These are phyloP conservation scores for Chrysopilus asiliformis DNA, from an alignment of 2,888 invertebrate species.

Conservation along the genomic window DNA sequence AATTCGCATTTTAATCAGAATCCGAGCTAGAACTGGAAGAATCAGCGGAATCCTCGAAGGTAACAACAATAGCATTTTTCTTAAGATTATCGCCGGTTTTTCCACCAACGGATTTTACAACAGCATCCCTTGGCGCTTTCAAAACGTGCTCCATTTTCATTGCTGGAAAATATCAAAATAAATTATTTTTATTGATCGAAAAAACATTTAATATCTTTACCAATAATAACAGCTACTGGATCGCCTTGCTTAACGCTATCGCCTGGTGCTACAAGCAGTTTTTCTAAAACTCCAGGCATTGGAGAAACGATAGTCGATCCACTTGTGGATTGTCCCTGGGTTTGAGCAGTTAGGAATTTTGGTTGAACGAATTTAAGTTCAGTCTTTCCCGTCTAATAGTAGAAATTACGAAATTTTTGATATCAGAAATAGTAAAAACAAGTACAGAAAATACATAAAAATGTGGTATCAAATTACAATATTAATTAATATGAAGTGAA, in stretches of 20 bases:
- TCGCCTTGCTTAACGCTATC: slow-evolving; percentile 77
- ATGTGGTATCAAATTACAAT: too few species aligned
- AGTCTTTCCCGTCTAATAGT: slow-evolving; percentile 50
- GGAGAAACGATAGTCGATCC: slow-evolving; percentile 65
- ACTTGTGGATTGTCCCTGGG: slow-evolving; percentile 28
- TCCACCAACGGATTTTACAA: slow-evolving; percentile 55
- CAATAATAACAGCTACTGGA: slow-evolving; percentile 78
- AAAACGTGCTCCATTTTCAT: slow-evolving; percentile 99
- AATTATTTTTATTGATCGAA: neutral
- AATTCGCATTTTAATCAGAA: too few species aligned
- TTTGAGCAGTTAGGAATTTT: slow-evolving; percentile 40
- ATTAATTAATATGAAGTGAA: too few species aligned
- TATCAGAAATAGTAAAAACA: too few species aligned
- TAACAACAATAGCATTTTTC: slow-evolving; percentile 54
- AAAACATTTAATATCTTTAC: slow-evolving; percentile 15
- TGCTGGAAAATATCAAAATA: slow-evolving; percentile 38
- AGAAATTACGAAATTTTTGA: slow-evolving; percentile 6
- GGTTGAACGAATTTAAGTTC: slow-evolving; percentile 48
- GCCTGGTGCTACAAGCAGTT: slow-evolving; percentile 69
- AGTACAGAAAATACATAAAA: too few species aligned
- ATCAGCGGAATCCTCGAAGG: too few species aligned
- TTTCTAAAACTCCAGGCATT: slow-evolving; percentile 93
- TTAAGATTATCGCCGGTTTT: slow-evolving; percentile 70
- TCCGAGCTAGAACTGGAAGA: too few species aligned
- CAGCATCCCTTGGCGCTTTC: slow-evolving; percentile 66